Evolutionary conservation across 2,797 vertebrate species (phyloP), one percentile per base, ranked within the genome.

Genomic region (Carcharodon carcharias): DNA sequence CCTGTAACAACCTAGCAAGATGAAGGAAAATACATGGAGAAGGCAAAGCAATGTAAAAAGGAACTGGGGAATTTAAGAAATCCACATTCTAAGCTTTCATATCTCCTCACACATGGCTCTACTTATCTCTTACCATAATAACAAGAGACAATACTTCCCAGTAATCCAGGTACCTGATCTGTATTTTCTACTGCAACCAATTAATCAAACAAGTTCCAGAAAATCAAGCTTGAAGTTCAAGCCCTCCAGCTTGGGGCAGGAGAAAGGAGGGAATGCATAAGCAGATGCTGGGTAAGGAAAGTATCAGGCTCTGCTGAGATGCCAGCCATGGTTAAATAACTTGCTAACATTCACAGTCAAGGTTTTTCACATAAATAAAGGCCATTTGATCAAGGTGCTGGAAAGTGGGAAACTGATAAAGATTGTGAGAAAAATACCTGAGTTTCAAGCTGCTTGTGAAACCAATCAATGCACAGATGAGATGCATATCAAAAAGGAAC

Each of bases 361-460:
- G 35, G 9, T 61, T 65, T 92, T 92, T 50, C 56, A 21, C 16
- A 92, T 16, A 92, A 93, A 67, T 93, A 93, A 93, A 65, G 61
- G 63, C 63, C 61, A n/a, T 45, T 12, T 67, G 63, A 63, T n/a
- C 40, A 95, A 73, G 94, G 65, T 95, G 45, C 65, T 23, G 45
- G 67, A 94, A 14, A 71, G n/a, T 11, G 8, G 21, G 56, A 40
- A 69, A 50, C 45, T 31, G 50, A 95, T 14, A 28, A 26, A 69
- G 67, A 56, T 35, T 5, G 12, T 23, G 94, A 16, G 65, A 95
- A 85, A 93, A 93, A 67, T 67, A 93, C 91, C 91, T 93, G 91
- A 93, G 91, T 93, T 67, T 91, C 88, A 67, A 93, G 91, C 61
- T 93, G 91, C n/a, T 67, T 40, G 63, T 67, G 61, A 94, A 94